phyloP scores from a whole-genome alignment of 2,797 vertebrate genomes.

The Tokudaia muenninki region DNA sequence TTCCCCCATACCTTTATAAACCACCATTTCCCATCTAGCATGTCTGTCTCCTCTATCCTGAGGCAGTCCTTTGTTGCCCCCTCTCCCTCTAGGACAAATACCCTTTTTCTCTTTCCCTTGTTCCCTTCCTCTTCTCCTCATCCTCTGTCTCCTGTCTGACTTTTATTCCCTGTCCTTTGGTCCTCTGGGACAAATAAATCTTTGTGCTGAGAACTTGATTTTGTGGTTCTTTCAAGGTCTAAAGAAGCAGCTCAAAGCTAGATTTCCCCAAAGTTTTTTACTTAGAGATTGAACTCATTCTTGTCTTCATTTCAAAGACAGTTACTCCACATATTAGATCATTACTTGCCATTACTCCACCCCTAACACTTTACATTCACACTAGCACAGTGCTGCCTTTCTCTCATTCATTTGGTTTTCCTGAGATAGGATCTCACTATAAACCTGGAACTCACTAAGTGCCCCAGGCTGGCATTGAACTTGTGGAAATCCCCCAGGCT shows the following conservation, averaged over 20 bases:
- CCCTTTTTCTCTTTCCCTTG: neutral
- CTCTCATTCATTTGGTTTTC: neutral
- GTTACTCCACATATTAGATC: neutral
- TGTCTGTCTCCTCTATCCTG: neutral
- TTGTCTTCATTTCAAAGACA: constrained; percentile 34
- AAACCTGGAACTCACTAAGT: neutral
- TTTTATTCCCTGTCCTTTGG: neutral
- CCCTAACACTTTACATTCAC: neutral
- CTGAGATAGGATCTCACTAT: neutral
- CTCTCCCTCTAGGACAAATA: neutral
- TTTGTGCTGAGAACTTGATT: neutral
- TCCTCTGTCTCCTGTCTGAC: neutral
- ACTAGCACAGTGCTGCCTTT: neutral
- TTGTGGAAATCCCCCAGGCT: neutral
- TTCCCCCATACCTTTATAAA: neutral
- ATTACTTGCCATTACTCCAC: neutral
- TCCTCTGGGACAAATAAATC: neutral
- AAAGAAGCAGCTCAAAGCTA: neutral
- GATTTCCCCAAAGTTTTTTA: neutral
- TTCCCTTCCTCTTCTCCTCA: neutral
- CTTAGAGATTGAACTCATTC: neutral
- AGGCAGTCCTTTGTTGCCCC: neutral
- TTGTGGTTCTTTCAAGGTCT: neutral
- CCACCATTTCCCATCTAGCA: no score
- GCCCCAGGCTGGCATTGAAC: neutral